phyloP scores from a whole-genome alignment of 2,888 invertebrate genomes.

The Ernsta delagoae region DNA sequence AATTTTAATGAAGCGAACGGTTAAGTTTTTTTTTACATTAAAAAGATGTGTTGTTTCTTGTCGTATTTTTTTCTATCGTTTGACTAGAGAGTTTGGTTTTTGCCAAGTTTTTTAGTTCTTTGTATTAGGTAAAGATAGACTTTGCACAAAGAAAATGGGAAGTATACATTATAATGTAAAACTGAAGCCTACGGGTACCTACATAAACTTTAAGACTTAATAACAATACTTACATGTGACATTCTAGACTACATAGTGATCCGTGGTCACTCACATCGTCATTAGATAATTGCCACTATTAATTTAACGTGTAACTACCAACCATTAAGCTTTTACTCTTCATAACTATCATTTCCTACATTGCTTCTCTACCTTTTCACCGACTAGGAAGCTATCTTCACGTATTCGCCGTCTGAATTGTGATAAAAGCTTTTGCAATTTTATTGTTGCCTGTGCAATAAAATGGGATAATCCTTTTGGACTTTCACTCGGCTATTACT shows the following conservation, averaged over 20 bases:
- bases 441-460: constrained; percentile 50
- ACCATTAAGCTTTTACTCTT: constrained; percentile 56
- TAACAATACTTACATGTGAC: constrained; percentile 14
- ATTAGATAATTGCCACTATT: constrained; percentile 67
- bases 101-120: neutral
- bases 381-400: constrained; percentile 35
- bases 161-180: too few species aligned
- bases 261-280: constrained; percentile 40
- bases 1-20: constrained; percentile 15
- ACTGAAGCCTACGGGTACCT: too few species aligned
- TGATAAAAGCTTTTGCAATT: constrained; percentile 47
- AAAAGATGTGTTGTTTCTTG: constrained; percentile 7
- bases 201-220: too few species aligned
- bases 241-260: constrained; percentile 2
- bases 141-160: neutral
- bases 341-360: constrained; percentile 56
- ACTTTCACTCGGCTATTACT: constrained; percentile 75
- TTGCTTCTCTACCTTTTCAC: constrained; percentile 54
- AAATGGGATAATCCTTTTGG: constrained; percentile 52
- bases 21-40: constrained; percentile 5
- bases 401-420: constrained; percentile 36
- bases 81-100: neutral
- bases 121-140: neutral
- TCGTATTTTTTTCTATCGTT: constrained; percentile 2
- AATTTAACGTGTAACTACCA: constrained; percentile 55